These are phyloP conservation scores for Setipinna tenuifilis DNA, from an alignment of 2,797 vertebrate genomes.

Conservation along the genomic window DNA sequence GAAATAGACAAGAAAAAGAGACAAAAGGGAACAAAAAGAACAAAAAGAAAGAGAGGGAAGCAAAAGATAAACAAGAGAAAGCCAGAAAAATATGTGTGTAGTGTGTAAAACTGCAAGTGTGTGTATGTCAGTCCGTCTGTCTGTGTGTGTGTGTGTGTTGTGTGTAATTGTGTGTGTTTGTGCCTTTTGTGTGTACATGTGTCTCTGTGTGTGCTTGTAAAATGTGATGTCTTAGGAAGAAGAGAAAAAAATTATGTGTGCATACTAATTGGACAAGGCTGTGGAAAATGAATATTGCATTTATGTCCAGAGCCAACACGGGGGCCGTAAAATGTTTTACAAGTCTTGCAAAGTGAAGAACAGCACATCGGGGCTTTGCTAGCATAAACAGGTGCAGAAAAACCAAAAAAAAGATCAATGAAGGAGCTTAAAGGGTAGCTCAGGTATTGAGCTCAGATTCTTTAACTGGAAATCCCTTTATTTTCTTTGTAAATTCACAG, in stretches of 20 bases:
- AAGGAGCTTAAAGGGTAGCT: slow-evolving; percentile 10
- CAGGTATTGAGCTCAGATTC: slow-evolving; percentile 18
- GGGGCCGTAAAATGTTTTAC: slow-evolving; percentile 6
- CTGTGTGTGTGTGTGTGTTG: not conserved
- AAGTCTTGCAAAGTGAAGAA: slow-evolving; percentile 12
- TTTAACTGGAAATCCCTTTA: slow-evolving; percentile 23
- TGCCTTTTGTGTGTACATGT: not conserved
- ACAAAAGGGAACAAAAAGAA: not conserved
- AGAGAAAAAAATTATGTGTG: not conserved
- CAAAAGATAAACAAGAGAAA: not conserved
- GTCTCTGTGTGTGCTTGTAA: not conserved
- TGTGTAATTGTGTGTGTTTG: not conserved
- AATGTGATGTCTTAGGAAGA: not conserved
- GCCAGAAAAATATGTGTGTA: not conserved
- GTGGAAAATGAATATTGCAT: slow-evolving; percentile 20
- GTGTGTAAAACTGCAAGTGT: not conserved
- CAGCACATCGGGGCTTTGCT: not conserved
- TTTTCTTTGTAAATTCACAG: slow-evolving; percentile 18
- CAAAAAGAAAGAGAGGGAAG: not conserved
- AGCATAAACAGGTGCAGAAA: slow-evolving; percentile 13
- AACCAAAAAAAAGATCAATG: not conserved
- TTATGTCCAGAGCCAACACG: slow-evolving; percentile 4
- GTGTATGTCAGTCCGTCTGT: not conserved
- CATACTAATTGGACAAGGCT: slow-evolving; percentile 10
- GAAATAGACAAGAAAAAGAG: slow-evolving; percentile 13